Evolutionary conservation across 2,797 vertebrate species (phyloP), one percentile per base, ranked within the genome.

Genomic region (Myotis daubentonii): DNA sequence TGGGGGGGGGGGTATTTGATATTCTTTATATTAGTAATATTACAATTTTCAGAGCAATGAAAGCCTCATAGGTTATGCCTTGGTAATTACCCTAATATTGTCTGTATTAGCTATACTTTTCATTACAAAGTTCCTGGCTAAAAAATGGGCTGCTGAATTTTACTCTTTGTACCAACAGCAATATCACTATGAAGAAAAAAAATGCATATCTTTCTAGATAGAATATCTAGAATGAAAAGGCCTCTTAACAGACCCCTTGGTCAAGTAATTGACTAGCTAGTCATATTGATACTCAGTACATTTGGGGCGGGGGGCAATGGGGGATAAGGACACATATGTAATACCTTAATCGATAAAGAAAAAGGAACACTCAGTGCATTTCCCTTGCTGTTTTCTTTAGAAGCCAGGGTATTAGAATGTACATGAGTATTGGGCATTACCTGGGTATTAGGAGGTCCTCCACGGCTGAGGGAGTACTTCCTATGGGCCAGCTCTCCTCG

Each of bases 21-120:
- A n/a, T 71, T 92, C 20, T n/a, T 87, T 74, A 25, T 60, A 70
- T 57, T 91, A 66, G 8, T 88, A 72, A 89, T 57, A 68, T 84
- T 49, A 49, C 72, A 41, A 65, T 74, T 84, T 88, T 83, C 47
- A 55, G 9, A 78, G 20, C 6, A 44, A 36, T 23, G 72, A 66
- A 80, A 94, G 4, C 36, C 84, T 95, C 65, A 17, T 72, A 72
- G 47, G 33, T 72, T 20, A 88, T 33, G 25, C 82, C 53, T 93
- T 85, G 33, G 8, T 25, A 68, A 22, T 53, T 87, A 55, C 36
- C 23, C 15, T 95, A 41, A 87, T 72, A 75, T 41, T 55, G 4
- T 57, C 38, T 71, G 4, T 76, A 33, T 78, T 70, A 44, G 13
- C 17, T 87, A 4, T 60, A 23, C 10, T 70, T 85, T 78, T 81